Conservation (phyloP, 1,140 invertebrate genomes). For the Gryllus bimaculatus region DNA sequence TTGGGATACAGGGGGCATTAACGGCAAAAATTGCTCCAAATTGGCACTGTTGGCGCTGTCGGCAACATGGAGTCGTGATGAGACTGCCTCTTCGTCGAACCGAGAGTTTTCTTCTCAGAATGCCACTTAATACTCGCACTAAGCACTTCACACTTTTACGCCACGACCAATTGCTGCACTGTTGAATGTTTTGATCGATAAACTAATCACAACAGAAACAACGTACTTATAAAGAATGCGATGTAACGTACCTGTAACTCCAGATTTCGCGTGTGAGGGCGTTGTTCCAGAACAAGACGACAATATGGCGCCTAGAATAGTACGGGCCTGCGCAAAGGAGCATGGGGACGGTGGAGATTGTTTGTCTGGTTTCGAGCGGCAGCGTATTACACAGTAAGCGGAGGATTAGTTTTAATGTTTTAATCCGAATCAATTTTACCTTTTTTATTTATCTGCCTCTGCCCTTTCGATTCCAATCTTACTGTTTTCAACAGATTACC, state of each 20-base stretch:
- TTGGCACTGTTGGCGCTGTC: slow-evolving; percentile 61
- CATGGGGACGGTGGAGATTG: background rate
- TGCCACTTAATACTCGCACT: background rate
- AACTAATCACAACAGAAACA: background rate
- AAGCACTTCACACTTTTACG: background rate
- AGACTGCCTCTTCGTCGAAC: background rate
- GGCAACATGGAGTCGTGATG: slow-evolving; percentile 44
- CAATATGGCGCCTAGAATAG: slow-evolving; percentile 30
- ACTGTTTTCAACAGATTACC: no score
- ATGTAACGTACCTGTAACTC: slow-evolving; percentile 37
- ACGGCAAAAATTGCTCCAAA: slow-evolving; percentile 57
- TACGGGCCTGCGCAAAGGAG: background rate
- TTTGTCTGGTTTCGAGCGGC: no score
- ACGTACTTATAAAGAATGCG: background rate
- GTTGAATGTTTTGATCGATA: background rate
- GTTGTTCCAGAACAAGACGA: slow-evolving; percentile 36
- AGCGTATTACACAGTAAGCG: no score
- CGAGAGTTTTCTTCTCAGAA: background rate
- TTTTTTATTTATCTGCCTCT: no score
- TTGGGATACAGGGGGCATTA: slow-evolving; percentile 56
- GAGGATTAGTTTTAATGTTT: no score
- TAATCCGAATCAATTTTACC: no score
- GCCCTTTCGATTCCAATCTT: no score
- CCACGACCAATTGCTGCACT: background rate
- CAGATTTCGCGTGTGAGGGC: slow-evolving; percentile 46